Percentiles rank a stretch among this genome's conserved stretches.
These are phyloP conservation scores for Lindbergichthys nudifrons DNA, from an alignment of 2,797 vertebrate species.

Conservation along the genomic window DNA sequence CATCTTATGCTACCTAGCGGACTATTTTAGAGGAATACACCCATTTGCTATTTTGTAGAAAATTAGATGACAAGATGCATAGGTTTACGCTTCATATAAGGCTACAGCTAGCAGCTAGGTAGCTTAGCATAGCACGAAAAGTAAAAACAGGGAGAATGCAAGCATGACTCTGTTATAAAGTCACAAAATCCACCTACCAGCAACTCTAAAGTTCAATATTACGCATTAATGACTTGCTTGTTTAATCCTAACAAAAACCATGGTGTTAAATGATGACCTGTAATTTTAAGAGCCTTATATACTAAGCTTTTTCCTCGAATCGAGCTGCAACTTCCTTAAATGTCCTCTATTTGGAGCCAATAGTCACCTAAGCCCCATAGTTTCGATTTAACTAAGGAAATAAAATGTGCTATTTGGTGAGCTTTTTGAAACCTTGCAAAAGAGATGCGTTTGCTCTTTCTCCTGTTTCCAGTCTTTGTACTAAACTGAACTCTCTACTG, in stretches of 20 bases:
- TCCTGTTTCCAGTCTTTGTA: background rate
- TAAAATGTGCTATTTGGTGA: background rate
- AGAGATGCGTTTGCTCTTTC: too few species aligned
- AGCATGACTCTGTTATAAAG: background rate
- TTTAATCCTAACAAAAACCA: background rate
- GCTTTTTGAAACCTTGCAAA: background rate
- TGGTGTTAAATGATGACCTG: background rate
- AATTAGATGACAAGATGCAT: background rate
- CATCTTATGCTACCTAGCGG: background rate
- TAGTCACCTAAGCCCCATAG: background rate
- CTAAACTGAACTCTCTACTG: background rate
- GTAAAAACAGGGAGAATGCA: background rate
- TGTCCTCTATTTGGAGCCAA: background rate
- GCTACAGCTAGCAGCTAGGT: too few species aligned
- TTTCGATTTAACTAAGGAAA: background rate
- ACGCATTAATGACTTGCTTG: too few species aligned
- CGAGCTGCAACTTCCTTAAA: background rate
- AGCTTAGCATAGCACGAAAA: constrained; percentile 7
- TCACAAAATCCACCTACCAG: background rate
- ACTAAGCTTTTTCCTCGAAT: background rate
- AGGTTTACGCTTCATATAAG: background rate
- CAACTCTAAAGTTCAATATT: too few species aligned
- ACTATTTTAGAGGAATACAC: background rate
- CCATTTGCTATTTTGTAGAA: background rate
- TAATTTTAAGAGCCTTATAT: background rate